Evolutionary conservation across 2,888 invertebrate genomes (phyloP).

Genomic region (Dysmachus trigonus): DNA sequence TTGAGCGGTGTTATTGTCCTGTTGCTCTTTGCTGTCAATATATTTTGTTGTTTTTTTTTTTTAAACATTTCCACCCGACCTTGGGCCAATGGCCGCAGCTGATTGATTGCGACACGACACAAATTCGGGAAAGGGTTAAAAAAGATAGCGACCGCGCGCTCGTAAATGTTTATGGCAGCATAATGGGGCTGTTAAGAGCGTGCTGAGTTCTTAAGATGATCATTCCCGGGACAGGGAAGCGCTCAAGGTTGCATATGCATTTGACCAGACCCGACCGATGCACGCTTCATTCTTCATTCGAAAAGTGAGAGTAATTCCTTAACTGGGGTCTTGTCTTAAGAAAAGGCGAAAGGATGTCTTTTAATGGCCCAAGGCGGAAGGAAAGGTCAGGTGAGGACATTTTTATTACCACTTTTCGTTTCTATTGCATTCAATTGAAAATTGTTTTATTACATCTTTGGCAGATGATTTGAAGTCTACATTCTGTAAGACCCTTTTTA

Average conservation of each 20-base stretch:
- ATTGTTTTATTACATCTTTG: background rate
- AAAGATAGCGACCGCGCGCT: background rate
- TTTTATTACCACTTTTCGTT: background rate
- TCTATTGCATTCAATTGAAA: background rate
- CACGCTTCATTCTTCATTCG: background rate
- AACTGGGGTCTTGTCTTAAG: background rate
- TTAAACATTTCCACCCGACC: background rate
- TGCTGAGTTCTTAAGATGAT: background rate
- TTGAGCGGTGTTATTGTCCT: background rate
- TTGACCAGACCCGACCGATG: too few relatives aligned
- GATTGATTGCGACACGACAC: background rate
- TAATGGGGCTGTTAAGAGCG: background rate
- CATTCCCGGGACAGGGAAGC: background rate
- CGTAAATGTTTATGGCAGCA: constrained; percentile 13
- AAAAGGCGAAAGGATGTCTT: background rate
- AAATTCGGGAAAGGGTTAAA: constrained; percentile 27
- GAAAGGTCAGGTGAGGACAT: background rate
- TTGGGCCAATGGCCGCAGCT: background rate
- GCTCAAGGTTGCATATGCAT: constrained; percentile 7
- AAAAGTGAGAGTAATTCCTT: background rate
- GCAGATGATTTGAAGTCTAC: background rate
- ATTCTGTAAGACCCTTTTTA: background rate
- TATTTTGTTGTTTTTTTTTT: too few relatives aligned
- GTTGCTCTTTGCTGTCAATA: background rate
- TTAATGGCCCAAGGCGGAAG: background rate